A percentile compares a stretch with the other conserved stretches of the same genome.
Evolutionary conservation across 2,113 vertebrate genomes (phyloP).

Genomic region (Aix galericulata): DNA sequence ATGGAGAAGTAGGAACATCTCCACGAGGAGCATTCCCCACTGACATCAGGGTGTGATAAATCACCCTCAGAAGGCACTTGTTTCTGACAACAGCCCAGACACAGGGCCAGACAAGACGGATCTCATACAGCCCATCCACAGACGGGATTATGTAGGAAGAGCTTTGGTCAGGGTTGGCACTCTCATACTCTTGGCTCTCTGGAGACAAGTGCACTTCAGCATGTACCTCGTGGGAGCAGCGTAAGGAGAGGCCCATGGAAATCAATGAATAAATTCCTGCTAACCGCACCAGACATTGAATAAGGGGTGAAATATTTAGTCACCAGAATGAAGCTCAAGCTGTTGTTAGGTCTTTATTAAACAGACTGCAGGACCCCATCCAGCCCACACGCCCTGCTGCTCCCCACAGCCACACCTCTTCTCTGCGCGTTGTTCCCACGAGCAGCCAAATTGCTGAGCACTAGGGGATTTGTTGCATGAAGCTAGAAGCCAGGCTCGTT

Average conservation of each 20-base stretch:
- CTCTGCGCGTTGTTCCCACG: neutral
- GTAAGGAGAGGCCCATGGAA: neutral
- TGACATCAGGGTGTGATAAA: accelerated
- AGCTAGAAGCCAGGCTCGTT: neutral
- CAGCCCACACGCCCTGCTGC: neutral
- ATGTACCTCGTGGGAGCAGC: neutral
- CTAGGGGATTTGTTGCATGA: neutral
- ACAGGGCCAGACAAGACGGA: neutral
- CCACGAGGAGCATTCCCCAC: neutral
- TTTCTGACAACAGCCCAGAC: neutral
- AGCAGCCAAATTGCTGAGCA: neutral
- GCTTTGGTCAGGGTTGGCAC: neutral
- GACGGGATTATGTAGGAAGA: neutral
- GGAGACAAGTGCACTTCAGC: neutral
- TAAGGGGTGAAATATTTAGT: neutral
- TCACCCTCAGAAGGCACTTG: neutral
- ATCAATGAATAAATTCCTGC: neutral
- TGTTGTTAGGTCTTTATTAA: neutral
- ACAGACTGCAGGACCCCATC: neutral
- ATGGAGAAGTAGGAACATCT: neutral
- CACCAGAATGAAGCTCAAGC: neutral
- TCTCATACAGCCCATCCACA: neutral
- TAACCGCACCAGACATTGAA: neutral
- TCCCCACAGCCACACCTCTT: neutral
- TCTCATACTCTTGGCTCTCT: neutral